Conservation (phyloP, 1,140 invertebrate genomes). For the Temnothorax longispinosus region DNA sequence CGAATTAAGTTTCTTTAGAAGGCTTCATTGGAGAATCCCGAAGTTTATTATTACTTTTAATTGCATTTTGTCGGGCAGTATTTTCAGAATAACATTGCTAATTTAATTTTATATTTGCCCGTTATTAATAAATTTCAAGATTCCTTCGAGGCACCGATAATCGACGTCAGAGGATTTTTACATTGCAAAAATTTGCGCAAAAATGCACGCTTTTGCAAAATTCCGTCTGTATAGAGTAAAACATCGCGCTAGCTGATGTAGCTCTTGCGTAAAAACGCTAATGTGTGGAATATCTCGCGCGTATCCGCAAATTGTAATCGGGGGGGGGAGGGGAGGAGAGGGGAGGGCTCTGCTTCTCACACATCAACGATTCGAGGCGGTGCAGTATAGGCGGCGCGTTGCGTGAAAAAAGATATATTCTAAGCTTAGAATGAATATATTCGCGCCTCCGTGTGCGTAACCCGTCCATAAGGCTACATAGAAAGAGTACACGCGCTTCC, state of each 20-base stretch:
- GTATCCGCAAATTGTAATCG: slow-evolving; percentile 9
- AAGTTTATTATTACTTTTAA: background rate
- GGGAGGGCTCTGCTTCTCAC: background rate
- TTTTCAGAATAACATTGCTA: background rate
- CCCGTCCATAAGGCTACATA: background rate
- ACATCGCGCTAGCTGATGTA: background rate
- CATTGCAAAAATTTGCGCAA: background rate
- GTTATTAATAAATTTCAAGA: background rate
- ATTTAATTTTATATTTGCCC: background rate
- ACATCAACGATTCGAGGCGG: background rate
- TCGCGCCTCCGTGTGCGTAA: slow-evolving; percentile 12
- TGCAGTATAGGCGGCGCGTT: background rate
- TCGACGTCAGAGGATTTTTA: background rate
- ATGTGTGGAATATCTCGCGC: background rate
- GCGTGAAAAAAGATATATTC: slow-evolving; percentile 13
- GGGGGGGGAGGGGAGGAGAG: too few species aligned
- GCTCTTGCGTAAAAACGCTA: slow-evolving; percentile 1
- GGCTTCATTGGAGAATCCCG: background rate
- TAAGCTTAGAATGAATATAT: background rate
- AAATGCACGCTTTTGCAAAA: background rate
- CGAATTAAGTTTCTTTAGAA: background rate
- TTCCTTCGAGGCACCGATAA: background rate
- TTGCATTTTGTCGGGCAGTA: background rate
- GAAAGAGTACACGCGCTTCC: background rate
- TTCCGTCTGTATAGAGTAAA: background rate